These are phyloP conservation scores for Choloepus didactylus DNA, from an alignment of 2,797 vertebrate species.

Conservation along the genomic window DNA sequence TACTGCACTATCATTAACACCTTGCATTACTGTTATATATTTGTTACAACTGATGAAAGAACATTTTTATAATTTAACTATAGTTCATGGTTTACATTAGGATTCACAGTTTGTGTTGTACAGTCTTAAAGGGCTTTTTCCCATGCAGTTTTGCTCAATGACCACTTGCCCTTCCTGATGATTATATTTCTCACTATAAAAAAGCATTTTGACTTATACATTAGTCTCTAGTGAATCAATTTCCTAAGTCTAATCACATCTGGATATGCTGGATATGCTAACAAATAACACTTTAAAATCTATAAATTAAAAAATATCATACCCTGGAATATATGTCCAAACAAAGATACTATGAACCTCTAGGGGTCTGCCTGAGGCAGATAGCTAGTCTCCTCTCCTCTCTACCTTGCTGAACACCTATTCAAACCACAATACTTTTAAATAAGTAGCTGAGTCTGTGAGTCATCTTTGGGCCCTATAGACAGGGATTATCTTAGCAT, in stretches of 20 bases:
- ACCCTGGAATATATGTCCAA: not conserved
- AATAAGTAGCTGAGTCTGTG: not conserved
- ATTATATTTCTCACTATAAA: not conserved
- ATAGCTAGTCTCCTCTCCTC: not conserved
- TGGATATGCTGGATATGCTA: not conserved
- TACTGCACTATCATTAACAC: no score
- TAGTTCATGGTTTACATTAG: no score
- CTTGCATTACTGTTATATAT: no score
- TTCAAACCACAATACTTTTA: not conserved
- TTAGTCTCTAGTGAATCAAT: not conserved
- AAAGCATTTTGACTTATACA: not conserved
- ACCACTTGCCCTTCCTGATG: not conserved
- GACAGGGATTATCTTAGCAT: not conserved
- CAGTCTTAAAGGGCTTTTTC: no score
- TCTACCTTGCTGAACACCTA: not conserved
- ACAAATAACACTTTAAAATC: constrained; percentile 24
- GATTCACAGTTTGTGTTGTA: no score
- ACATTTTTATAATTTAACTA: no score
- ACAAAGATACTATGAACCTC: not conserved
- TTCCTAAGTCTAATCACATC: constrained; percentile 16
- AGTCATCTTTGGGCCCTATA: not conserved
- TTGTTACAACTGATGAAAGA: no score
- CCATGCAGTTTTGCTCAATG: not conserved
- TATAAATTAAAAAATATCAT: not conserved
- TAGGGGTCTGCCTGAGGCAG: not conserved